Evolutionary conservation across 2,113 vertebrate species (phyloP).

Genomic region (Periophthalmus modestus): DNA sequence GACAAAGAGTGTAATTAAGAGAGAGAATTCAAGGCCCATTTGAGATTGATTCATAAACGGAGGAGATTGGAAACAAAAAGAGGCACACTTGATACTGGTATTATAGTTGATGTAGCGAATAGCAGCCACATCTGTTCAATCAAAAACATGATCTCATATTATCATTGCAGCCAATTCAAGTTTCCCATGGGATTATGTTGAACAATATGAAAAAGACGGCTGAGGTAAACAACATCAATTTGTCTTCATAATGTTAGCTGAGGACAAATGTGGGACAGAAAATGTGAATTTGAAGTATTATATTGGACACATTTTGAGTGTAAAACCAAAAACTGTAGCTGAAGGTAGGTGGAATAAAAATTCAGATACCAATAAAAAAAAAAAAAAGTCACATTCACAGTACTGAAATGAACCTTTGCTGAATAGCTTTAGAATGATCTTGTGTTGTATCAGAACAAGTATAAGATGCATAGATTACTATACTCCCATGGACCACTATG

Average conservation of each 20-base stretch:
- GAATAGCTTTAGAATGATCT: too few relatives aligned
- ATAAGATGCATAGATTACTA: too few relatives aligned
- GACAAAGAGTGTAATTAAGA: slow-evolving; percentile 3
- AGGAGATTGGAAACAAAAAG: background rate
- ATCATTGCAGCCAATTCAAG: background rate
- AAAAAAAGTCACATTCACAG: too few relatives aligned
- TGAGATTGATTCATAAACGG: background rate
- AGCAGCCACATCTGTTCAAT: background rate
- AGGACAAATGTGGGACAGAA: background rate
- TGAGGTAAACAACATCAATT: too few relatives aligned
- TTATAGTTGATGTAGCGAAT: background rate
- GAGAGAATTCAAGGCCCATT: background rate
- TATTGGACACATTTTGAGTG: too few relatives aligned
- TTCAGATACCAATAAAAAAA: too few relatives aligned
- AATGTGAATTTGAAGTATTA: background rate
- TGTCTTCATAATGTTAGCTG: background rate
- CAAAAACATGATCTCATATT: background rate
- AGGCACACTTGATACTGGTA: background rate
- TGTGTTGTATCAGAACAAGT: too few relatives aligned
- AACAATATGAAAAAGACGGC: background rate
- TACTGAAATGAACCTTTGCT: too few relatives aligned
- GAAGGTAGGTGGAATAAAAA: too few relatives aligned
- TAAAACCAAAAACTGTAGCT: too few relatives aligned
- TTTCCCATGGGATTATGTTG: background rate
- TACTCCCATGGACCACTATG: too few relatives aligned